Base-by-base conservation (phyloP, 2,797 vertebrate species). In the Lutjanus campechanus region DNA sequence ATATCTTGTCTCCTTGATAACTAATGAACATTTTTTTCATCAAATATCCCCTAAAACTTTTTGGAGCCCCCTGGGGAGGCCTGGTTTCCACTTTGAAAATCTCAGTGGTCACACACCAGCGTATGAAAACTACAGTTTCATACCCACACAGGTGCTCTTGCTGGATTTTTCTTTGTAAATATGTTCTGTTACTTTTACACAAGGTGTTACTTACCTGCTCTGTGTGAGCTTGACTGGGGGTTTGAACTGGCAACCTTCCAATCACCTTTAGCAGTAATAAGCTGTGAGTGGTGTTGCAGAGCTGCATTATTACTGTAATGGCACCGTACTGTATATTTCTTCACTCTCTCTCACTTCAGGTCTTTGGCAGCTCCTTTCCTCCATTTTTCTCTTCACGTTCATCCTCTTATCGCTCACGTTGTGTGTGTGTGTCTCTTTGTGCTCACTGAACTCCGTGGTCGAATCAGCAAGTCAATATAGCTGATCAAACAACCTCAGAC, bases 401-500 rank as follows among this genome's bases (percentile, higher is more conserved):
- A 82, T 82, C 66, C 69, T 59, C 46, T 73, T 75, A 84, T 77
- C 40, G 0, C 53, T 62, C 76, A 71, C 46, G 12, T 40, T 63
- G 50, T 55, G 20, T 68, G 10, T 77, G 41, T 72, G 20, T 70
- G 56, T 68, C 11, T 43, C 13, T 82, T 65, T 77, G 79, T 62
- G 60, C 82, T 81, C 73, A 75, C 69, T 78, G 68, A 88, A 79
- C 68, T 78, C 76, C 86, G 54, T 68, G 17, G 79, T 77, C 36
- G 61, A 81, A 78, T 78, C 79, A 77, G 71, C 76, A 75, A 79
- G 83, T 90, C 85, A 85, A 77, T 81, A 71, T 79, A 68, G 87
- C 77, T 82, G 84, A 86, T 87, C 83, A 85, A 87, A 89, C 83
- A 83, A 55, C 50, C 51, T 53, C 44, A 55, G 51, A 74, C 72